These are phyloP conservation scores for Anastrepha ludens DNA, from an alignment of 1,140 invertebrate species.

Conservation along the genomic window DNA sequence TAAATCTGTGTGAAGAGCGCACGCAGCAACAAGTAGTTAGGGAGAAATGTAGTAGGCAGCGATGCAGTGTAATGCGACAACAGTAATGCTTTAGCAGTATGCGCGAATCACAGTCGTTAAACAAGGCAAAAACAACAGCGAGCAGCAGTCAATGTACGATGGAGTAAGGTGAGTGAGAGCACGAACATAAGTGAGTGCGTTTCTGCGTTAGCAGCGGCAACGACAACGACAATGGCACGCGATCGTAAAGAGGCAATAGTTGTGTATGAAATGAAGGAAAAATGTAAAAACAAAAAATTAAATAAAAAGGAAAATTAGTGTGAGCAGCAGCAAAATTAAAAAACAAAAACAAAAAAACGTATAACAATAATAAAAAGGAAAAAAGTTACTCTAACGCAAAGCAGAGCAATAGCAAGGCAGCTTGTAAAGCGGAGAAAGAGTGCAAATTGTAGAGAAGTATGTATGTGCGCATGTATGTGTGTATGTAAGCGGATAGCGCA, in stretches of 20 bases:
- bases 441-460: neutral
- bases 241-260: neutral
- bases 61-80: no score
- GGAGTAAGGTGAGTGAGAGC: no score
- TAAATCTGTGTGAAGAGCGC: neutral
- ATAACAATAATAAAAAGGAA: slow-evolving; percentile 6
- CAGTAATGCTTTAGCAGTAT: no score
- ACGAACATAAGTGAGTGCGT: no score
- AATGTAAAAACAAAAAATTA: neutral
- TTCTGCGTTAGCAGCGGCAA: no score
- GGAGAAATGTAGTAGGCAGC: no score
- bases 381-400: neutral
- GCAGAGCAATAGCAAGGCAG: neutral
- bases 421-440: neutral
- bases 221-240: neutral
- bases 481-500: neutral
- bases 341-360: neutral
- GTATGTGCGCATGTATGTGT: neutral
- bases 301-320: neutral
- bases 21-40: no score
- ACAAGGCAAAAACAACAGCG: no score
- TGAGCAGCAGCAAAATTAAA: neutral
- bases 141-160: no score
- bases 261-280: neutral
- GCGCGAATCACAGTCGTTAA: no score